A percentile compares a stretch with the other conserved stretches of the same genome.
These are phyloP conservation scores for Trichopria drosophilae DNA, from an alignment of 2,888 invertebrate species.

Conservation along the genomic window DNA sequence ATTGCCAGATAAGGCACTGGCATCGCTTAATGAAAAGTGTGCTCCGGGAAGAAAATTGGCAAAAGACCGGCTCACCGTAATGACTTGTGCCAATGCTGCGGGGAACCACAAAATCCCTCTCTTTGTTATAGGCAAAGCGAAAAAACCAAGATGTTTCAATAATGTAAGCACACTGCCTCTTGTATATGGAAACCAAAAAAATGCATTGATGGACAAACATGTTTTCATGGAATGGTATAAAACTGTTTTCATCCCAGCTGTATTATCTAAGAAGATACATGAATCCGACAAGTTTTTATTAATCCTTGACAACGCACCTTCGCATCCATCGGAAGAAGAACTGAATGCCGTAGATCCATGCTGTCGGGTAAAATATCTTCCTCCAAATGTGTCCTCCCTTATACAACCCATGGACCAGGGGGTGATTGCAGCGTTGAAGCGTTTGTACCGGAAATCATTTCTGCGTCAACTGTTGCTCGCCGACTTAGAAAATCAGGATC, in stretches of 20 bases:
- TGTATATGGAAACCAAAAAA: constrained; percentile 31
- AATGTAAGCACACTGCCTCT: constrained; percentile 33
- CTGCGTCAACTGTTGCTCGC: constrained; percentile 29
- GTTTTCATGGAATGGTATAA: constrained; percentile 39
- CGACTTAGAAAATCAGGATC: constrained; percentile 27
- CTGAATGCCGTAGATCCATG: constrained; percentile 20
- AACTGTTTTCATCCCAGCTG: constrained; percentile 32
- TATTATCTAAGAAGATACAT: constrained; percentile 22
- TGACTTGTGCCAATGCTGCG: constrained; percentile 41
- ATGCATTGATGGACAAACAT: constrained; percentile 39
- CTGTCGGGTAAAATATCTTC: constrained; percentile 34
- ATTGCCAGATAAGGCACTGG: constrained; percentile 34
- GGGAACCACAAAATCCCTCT: constrained; percentile 42
- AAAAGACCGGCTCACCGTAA: constrained; percentile 40
- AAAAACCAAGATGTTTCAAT: constrained; percentile 41
- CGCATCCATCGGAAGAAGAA: constrained; percentile 28
- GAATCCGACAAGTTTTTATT: constrained; percentile 30
- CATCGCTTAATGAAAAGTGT: constrained; percentile 26
- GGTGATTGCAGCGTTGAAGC: constrained; percentile 37
- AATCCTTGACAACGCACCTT: constrained; percentile 33
- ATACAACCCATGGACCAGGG: constrained; percentile 43
- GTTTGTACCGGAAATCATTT: constrained; percentile 35
- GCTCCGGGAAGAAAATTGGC: constrained; percentile 36
- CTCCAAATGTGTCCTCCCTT: constrained; percentile 35
- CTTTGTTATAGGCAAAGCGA: constrained; percentile 42